Base-by-base conservation (phyloP, 2,113 vertebrate species). In the Lepisosteus osseus region DNA sequence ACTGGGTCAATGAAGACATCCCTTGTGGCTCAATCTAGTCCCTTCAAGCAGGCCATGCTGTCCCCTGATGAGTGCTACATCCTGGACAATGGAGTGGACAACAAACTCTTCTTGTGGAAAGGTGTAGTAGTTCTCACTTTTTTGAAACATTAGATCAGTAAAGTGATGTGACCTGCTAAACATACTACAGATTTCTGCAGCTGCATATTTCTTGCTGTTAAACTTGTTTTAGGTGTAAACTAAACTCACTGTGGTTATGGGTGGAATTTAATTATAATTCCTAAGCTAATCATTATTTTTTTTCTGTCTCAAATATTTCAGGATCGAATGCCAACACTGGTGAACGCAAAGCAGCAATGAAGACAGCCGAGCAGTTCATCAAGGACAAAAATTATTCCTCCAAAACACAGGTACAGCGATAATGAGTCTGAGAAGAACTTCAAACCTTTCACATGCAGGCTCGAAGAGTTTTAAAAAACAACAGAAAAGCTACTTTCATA, bases 21-120 rank as follows among this genome's bases (percentile, higher is more conserved):
- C 1, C 0, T 77, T 61, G 85, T 92, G 77, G 74, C 86, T 17
- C 54, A 86, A 2, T 61, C 68, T 59, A 85, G 70, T 74, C 91
- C 91, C 13, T 92, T 93, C 76, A 83, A 86, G 71, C 89, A 92
- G 79, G 51, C 70, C 8, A 74, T 82, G 76, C 88, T 93, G 14
- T 74, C 69, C 14, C 42, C 72, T 7, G 71, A 12, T 0, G 91
- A 93, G 1, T 92, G 90, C 82, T 93, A 80, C 80, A 85, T 93
- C 66, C 55, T 93, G 71, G 90, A 92, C 78, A 91, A 89, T 14
- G 80, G 78, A n/a, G 44, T 0, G 13, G 71, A 82, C 70, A 73
- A 76, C 1, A 87, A 77, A 17, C 71, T 93, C 70, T 92, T 88
- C 74, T 73, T 93, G 71, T 93, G 91, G 91, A 93, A 92, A 91